Base-by-base conservation (phyloP, 2,797 vertebrate genomes). In the Cossypha caffra region DNA sequence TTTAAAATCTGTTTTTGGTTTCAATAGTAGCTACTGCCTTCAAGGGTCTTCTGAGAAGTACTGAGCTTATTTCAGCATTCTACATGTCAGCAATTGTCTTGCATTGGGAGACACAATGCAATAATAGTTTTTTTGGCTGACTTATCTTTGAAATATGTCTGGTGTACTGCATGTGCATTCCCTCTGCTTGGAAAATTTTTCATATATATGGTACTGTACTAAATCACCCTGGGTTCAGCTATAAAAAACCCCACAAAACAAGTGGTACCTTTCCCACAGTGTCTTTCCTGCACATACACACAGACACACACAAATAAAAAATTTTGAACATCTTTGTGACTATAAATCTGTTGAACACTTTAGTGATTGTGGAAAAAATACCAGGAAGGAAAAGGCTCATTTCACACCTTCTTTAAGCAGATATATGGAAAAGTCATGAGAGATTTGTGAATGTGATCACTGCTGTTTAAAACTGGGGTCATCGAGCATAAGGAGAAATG, bases 381-480 rank as follows among this genome's bases (percentile, higher is more conserved):
- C 11, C 31, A 38, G 61, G 33, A 19, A 76, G 48, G 51, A 83
- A 35, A 37, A 43, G 42, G 4, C 12, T 68, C 21, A 2, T 72
- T 90, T 92, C 77, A 88, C 38, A 81, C 45, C 55, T 94, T 71
- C 16, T 87, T 73, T 67, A 79, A 76, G 45, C 25, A 85, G 31
- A 6, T 79, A 40, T 9, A 52, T 48, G 67, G 37, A 68, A 85
- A 92, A 69, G 7, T 33, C 37, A 66, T 51, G 74, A 69, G 48
- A 48, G 13, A 33, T 76, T 64, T 38, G 47, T 61, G 58, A 31
- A 15, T 40, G n/a, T 33, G 57, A 67, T 75, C 33, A 21, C 29
- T 54, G 26, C 19, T 79, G 8, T 68, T 83, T 80, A 76, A 89
- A 94, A 52, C 4, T 14, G 21, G 13, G 15, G 13, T 81, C 69